Evolutionary conservation across 2,888 invertebrate species (phyloP).

Genomic region (Acrobasis consociella): DNA sequence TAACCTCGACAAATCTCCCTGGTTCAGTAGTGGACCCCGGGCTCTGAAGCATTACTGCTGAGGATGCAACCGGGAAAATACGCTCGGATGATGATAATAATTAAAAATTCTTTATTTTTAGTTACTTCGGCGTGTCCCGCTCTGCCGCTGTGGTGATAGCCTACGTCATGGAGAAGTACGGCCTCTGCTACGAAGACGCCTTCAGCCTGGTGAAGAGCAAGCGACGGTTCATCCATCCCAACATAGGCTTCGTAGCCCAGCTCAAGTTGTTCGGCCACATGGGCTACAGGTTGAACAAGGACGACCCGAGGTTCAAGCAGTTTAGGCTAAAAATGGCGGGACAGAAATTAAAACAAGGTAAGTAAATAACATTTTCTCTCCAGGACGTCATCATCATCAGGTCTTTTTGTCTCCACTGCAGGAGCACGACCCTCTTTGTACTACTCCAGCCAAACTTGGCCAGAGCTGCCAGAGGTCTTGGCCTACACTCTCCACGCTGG

Average conservation of each 20-base stretch:
- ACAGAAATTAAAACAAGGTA: slow-evolving; percentile 89
- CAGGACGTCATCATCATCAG: background rate
- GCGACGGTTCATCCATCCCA: slow-evolving; percentile 89
- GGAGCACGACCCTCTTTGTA: too few species aligned
- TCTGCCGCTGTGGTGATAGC: slow-evolving; percentile 94
- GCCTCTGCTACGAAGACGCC: slow-evolving; percentile 88
- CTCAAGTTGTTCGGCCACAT: slow-evolving; percentile 90
- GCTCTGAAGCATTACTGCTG: too few species aligned
- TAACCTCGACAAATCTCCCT: too few species aligned
- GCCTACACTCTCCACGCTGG: too few species aligned
- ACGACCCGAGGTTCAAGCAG: slow-evolving; percentile 88
- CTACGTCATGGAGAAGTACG: slow-evolving; percentile 93
- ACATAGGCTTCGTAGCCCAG: slow-evolving; percentile 91
- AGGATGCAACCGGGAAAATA: too few species aligned
- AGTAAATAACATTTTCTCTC: background rate
- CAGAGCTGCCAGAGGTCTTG: too few species aligned
- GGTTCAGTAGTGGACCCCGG: too few species aligned
- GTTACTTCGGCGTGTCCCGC: slow-evolving; percentile 95
- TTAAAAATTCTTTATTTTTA: slow-evolving; percentile 60
- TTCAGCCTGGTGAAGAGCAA: slow-evolving; percentile 86
- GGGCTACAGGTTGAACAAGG: slow-evolving; percentile 87
- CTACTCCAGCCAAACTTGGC: too few species aligned
- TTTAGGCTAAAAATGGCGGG: slow-evolving; percentile 91
- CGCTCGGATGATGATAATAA: too few species aligned
- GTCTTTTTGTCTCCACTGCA: too few species aligned